Conservation (phyloP, 2,797 vertebrate species). For the Xiphorhynchus erythropygius region DNA sequence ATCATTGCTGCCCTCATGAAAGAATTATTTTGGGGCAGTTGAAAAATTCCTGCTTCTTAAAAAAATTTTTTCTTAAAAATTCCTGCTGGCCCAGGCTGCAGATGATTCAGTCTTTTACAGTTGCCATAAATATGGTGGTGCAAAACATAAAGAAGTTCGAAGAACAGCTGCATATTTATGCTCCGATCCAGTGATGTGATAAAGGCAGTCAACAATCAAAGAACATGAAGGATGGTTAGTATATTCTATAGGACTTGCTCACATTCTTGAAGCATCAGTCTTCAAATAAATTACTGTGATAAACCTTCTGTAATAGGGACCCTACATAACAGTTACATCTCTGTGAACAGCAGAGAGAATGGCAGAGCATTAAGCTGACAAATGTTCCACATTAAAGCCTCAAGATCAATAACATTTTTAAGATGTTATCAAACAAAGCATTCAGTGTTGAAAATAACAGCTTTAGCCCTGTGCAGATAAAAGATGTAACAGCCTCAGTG, state of each 20-base stretch:
- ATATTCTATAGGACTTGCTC: background rate
- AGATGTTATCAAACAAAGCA: slow-evolving; percentile 19
- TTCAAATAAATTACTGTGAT: slow-evolving; percentile 33
- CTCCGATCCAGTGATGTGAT: background rate
- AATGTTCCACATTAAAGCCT: slow-evolving; percentile 42
- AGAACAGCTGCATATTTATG: slow-evolving; percentile 3
- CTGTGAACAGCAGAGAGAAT: background rate
- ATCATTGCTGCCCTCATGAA: background rate
- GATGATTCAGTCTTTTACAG: slow-evolving; percentile 1
- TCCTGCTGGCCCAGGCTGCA: background rate
- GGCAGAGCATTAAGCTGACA: slow-evolving; percentile 21
- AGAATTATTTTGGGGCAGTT: background rate
- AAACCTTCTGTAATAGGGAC: background rate
- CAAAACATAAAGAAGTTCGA: background rate
- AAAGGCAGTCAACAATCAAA: background rate
- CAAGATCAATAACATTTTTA: slow-evolving; percentile 11
- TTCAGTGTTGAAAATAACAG: slow-evolving; percentile 8
- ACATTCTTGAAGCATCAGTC: background rate
- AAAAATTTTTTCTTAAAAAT: no score
- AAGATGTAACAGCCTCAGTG: background rate
- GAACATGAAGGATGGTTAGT: background rate
- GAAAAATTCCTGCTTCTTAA: background rate
- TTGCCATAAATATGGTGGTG: slow-evolving; percentile 1
- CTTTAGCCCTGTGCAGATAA: background rate
- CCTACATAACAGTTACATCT: background rate